Conservation (phyloP, 2,113 vertebrate genomes). For the Chloebia gouldiae region DNA sequence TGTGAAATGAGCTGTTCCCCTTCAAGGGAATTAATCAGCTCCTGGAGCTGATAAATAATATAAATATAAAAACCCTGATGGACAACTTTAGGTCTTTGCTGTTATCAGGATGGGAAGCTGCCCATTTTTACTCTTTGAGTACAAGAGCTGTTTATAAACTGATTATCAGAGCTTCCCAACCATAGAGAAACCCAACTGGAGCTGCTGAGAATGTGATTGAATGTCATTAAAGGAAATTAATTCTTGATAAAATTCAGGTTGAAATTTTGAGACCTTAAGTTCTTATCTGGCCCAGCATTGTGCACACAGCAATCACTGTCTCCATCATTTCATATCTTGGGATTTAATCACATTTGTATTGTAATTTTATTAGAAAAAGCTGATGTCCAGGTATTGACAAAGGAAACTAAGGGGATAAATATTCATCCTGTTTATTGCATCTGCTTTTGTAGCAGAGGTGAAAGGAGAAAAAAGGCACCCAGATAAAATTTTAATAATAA, state of each 20-base stretch:
- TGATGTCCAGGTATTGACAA: not conserved
- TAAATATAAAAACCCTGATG: not conserved
- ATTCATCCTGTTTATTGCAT: slow-evolving; percentile 33
- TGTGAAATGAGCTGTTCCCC: not conserved
- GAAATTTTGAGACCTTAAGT: not conserved
- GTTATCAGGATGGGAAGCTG: not conserved
- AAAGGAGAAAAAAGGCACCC: not conserved
- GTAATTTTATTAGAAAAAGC: not conserved
- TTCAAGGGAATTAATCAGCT: not conserved
- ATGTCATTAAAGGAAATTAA: slow-evolving; percentile 52
- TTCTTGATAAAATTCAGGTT: slow-evolving; percentile 20
- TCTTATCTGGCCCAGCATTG: not conserved
- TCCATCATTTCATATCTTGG: not conserved
- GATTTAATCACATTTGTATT: not conserved
- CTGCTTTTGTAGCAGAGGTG: not conserved
- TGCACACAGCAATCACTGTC: not conserved
- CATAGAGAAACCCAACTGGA: not conserved
- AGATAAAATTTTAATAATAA: not conserved
- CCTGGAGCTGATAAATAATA: not conserved
- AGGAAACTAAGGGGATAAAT: slow-evolving; percentile 50
- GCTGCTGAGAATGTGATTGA: not conserved
- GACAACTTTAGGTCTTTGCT: not conserved
- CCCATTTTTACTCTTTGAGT: not conserved
- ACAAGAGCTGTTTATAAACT: not conserved
- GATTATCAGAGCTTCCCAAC: not conserved